Conservation (phyloP, 1,140 invertebrate genomes). For the Caenorhabditis remanei region DNA sequence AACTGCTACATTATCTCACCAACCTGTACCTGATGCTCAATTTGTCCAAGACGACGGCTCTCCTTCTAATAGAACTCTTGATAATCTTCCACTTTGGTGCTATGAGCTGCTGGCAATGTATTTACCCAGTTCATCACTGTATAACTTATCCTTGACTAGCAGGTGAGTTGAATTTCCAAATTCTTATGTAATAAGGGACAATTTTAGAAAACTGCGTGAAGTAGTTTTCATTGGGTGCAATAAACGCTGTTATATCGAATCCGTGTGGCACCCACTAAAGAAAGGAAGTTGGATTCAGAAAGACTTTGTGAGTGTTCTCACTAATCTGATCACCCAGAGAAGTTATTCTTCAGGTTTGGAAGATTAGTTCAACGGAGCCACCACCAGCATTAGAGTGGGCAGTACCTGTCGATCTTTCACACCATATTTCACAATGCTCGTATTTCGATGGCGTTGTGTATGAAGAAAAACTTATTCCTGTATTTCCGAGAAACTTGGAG, state of each 20-base stretch:
- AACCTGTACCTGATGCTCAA: neutral
- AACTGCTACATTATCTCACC: neutral
- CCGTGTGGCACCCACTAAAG: neutral
- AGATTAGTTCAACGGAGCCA: neutral
- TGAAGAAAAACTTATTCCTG: neutral
- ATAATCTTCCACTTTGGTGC: conserved; percentile 13
- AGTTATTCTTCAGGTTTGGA: conserved; percentile 12
- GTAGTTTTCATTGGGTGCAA: conserved; percentile 1
- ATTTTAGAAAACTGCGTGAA: neutral
- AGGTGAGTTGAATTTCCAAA: neutral
- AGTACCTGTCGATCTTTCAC: neutral
- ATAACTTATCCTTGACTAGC: conserved; percentile 1
- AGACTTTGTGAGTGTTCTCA: neutral
- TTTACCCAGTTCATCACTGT: conserved; percentile 29
- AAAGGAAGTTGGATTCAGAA: neutral
- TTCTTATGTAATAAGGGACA: too few relatives aligned
- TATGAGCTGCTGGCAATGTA: neutral
- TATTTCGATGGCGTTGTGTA: neutral
- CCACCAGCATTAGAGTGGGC: conserved; percentile 1
- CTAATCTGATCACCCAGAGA: neutral
- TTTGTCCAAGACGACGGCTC: neutral
- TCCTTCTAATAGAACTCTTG: neutral
- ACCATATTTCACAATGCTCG: neutral
- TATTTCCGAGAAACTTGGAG: neutral
- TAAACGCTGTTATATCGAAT: neutral